Evolutionary conservation across 2,888 invertebrate species (phyloP).

Genomic region (Euphydryas editha): DNA sequence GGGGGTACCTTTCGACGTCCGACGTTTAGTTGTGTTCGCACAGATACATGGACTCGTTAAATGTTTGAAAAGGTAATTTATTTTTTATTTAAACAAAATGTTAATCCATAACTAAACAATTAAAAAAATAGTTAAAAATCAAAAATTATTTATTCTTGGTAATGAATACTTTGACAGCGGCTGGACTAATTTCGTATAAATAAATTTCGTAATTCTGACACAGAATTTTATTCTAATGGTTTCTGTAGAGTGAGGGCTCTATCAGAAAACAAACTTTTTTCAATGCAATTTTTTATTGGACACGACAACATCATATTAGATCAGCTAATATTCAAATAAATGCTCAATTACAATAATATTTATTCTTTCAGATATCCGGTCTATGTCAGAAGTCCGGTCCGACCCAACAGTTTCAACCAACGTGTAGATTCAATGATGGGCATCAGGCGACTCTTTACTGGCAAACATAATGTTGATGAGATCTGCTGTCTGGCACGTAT

Average conservation of each 20-base stretch:
- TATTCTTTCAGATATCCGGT: conserved; percentile 65
- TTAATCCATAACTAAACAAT: neutral
- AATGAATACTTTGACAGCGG: no score
- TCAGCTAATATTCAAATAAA: no score
- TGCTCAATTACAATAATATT: neutral
- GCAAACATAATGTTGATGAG: conserved; percentile 92
- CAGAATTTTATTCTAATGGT: no score
- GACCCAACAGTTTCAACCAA: conserved; percentile 58
- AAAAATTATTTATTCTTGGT: no score
- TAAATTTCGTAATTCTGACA: no score
- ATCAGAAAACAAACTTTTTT: no score
- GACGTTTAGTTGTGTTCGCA: conserved; percentile 84
- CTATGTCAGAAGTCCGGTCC: conserved; percentile 56
- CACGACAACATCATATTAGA: no score
- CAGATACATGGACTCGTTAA: conserved; percentile 83
- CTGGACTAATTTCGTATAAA: no score
- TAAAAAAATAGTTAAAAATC: no score
- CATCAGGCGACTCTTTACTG: conserved; percentile 89
- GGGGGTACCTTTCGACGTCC: conserved; percentile 60
- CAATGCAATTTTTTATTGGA: no score
- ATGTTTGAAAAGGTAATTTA: conserved; percentile 78
- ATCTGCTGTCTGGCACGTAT: conserved; percentile 94
- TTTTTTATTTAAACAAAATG: neutral
- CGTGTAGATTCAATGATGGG: conserved; percentile 62
- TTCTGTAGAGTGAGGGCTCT: no score